Percentiles rank a stretch among this genome's conserved stretches.
Conservation (phyloP, 2,113 vertebrate species). For the Chionodraco myersi region DNA sequence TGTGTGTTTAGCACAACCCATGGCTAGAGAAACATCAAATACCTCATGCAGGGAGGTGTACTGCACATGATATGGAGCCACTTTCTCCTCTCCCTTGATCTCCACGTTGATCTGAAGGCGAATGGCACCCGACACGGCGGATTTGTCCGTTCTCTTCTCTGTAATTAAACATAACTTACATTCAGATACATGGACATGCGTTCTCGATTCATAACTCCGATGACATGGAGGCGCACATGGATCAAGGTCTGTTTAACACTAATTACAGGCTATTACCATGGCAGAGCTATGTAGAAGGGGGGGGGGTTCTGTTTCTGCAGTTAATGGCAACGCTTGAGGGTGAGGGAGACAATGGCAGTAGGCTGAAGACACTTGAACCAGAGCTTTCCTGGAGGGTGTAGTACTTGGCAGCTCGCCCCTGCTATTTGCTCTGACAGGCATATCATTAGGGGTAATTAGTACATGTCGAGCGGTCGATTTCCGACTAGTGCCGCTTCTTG, state of each 20-base stretch:
- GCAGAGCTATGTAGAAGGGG: conserved; percentile 54
- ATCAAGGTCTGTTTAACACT: conserved; percentile 50
- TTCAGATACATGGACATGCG: neutral
- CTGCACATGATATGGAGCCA: conserved; percentile 95
- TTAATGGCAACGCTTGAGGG: conserved; percentile 43
- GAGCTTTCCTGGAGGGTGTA: conserved; percentile 58
- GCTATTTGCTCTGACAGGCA: conserved; percentile 77
- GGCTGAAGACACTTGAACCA: conserved; percentile 53
- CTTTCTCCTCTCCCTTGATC: conserved; percentile 98
- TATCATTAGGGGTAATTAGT: conserved; percentile 82
- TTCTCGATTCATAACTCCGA: conserved; percentile 39
- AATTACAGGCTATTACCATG: conserved; percentile 61
- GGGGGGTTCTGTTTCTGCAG: conserved; percentile 35
- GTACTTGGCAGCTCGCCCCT: conserved; percentile 52
- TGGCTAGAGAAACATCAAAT: conserved; percentile 1
- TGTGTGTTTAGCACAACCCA: neutral
- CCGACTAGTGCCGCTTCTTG: conserved; percentile 72
- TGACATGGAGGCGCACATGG: neutral
- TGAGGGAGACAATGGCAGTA: conserved; percentile 57
- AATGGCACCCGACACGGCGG: conserved; percentile 95
- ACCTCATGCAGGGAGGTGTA: conserved; percentile 99
- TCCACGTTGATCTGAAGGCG: conserved; percentile 96
- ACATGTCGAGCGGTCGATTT: conserved; percentile 75
- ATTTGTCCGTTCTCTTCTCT: conserved; percentile 99
- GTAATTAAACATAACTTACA: conserved; percentile 66